A percentile compares a stretch with the other conserved stretches of the same genome.
These are phyloP conservation scores for Callinectes sapidus DNA, from an alignment of 2,888 invertebrate genomes.

Conservation along the genomic window DNA sequence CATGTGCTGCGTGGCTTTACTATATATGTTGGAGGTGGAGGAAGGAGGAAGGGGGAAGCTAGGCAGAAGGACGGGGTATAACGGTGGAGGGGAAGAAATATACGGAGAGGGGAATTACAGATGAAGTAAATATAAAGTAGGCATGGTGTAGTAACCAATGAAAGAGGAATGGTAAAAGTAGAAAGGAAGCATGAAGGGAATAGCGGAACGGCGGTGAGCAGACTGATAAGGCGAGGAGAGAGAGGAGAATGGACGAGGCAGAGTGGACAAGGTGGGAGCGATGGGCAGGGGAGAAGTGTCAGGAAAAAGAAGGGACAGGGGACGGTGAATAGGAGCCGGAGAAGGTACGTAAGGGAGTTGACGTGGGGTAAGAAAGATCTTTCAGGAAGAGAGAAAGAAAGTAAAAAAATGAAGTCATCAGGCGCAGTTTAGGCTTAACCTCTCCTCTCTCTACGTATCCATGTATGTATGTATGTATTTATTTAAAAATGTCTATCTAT, in stretches of 20 bases:
- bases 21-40: not conserved
- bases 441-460: not conserved
- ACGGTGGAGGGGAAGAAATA: not conserved
- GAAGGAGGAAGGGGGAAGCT: not conserved
- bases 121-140: not conserved
- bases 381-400: not conserved
- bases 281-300: not conserved
- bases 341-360: too few relatives aligned
- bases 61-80: not conserved
- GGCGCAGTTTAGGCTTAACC: not conserved
- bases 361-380: not conserved
- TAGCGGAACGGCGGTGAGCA: not conserved
- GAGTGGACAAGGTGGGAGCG: slow-evolving; percentile 1
- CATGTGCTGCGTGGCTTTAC: not conserved
- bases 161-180: not conserved
- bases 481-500: too few relatives aligned
- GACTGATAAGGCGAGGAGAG: not conserved
- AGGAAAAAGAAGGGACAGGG: not conserved
- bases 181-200: not conserved
- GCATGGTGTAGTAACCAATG: not conserved
- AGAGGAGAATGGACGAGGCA: not conserved
- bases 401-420: not conserved
- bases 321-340: not conserved
- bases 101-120: not conserved
- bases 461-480: too few relatives aligned